Percentiles rank a stretch among this genome's conserved stretches.
Evolutionary conservation across 2,797 vertebrate genomes (phyloP).

Genomic region (Sebastes paucispinis): DNA sequence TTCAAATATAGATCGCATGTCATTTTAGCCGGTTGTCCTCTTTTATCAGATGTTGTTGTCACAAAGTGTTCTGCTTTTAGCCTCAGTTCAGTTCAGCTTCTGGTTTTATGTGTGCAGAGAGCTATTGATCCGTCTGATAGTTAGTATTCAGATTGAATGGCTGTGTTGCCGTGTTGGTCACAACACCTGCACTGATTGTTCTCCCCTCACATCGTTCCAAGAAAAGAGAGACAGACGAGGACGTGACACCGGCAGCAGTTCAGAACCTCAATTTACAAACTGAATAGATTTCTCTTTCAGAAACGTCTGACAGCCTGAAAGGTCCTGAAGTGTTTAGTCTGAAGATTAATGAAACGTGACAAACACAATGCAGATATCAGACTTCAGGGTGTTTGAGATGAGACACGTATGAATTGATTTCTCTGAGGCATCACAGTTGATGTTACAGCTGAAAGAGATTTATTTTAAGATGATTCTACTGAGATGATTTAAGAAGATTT

Average conservation of each 20-base stretch:
- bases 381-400: background rate
- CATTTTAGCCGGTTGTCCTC: background rate
- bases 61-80: background rate
- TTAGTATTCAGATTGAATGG: background rate
- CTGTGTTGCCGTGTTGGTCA: background rate
- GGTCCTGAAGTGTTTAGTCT: background rate
- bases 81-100: background rate
- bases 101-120: background rate
- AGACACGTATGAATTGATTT: background rate
- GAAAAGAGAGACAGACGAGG: background rate
- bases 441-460: background rate
- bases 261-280: slow-evolving; percentile 38
- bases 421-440: background rate
- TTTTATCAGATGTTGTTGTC: background rate
- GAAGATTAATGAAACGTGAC: slow-evolving; percentile 37
- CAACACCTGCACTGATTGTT: background rate
- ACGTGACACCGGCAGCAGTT: background rate
- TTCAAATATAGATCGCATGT: slow-evolving; percentile 2
- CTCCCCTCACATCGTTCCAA: background rate
- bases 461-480: background rate
- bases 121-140: background rate
- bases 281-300: slow-evolving; percentile 15
- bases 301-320: background rate
- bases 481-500: background rate
- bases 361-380: slow-evolving; percentile 9